Base-by-base conservation (phyloP, 2,888 invertebrate genomes). In the Drosophila suboccidentalis region DNA sequence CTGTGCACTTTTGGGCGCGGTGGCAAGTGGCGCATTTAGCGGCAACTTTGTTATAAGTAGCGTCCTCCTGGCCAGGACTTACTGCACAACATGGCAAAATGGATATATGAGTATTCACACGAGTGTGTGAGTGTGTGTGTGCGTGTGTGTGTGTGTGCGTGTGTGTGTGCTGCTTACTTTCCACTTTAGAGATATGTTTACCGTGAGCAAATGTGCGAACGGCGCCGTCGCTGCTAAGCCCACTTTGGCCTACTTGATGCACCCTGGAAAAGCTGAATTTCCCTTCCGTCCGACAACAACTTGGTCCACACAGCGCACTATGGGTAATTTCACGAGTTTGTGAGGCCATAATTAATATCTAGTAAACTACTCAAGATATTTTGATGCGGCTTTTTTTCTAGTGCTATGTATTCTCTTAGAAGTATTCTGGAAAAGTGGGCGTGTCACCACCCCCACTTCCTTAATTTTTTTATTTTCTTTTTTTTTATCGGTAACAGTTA, bases 221-320 rank as follows among this genome's bases (percentile, higher is more conserved):
- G 62, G 81, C 75, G 75, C 78, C 68, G 69, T 50, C 65, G 69
- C 44, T 41, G 54, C 70, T 75, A 76, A 87, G 81, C 76, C 73
- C 65, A 82, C 82, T 82, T 76, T 84, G 73, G 65, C 75, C 89
- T 71, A 82, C 89, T 88, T 86, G 83, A 84, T 80, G 82, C 38
- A 41, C 17, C 57, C 61, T 38, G 60, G 34, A 44, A 64, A 11
- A 29, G 39, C n/a, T 5, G n/a, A 13, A 6, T 19, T 15, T 29
- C 29, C 15, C 39, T 11, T 11, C 39, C 6, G 15, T 26, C 49
- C 49, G 32, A 51, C 51, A 51, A 38, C n/a, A 26, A 10, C 26
- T 17, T 32, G 19, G 36, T 34, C 41, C 17, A 32, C 11, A 17
- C 13, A 36, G 36, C 4, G 19, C n/a, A n/a, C n/a, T n/a, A n/a